Percentiles rank a stretch among this genome's conserved stretches.
Conservation (phyloP, 53 echinoderm and acorn worm genomes). For the Henricia sp. region DNA sequence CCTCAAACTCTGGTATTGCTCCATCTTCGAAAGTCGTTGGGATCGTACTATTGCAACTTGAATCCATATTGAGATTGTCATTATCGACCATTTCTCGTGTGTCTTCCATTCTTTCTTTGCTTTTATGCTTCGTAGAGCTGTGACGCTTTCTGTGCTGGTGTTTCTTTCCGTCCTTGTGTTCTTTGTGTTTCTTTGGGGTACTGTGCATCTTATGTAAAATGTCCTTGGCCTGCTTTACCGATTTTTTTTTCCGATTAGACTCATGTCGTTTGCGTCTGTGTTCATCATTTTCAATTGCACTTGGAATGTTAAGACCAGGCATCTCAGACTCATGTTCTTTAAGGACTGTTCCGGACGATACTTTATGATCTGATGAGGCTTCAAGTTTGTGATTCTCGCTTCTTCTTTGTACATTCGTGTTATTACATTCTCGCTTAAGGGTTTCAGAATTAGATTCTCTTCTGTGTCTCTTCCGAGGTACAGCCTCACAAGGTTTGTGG, state of each 20-base stretch:
- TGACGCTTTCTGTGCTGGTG: background rate
- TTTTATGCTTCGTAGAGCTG: background rate
- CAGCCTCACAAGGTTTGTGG: background rate
- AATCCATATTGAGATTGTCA: too few relatives aligned
- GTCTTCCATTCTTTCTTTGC: background rate
- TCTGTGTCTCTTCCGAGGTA: constrained; percentile 24
- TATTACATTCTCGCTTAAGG: too few relatives aligned
- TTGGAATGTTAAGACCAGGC: background rate
- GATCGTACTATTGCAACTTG: too few relatives aligned
- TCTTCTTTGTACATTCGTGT: too few relatives aligned
- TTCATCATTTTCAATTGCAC: background rate
- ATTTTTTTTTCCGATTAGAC: constrained; percentile 38
- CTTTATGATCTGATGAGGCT: background rate
- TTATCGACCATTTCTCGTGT: too few relatives aligned
- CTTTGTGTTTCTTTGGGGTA: constrained; percentile 31
- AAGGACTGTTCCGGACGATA: background rate
- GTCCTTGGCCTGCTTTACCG: constrained; percentile 31
- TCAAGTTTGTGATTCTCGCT: too few relatives aligned
- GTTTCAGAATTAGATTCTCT: background rate
- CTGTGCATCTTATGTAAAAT: constrained; percentile 29
- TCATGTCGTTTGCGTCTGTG: constrained; percentile 22
- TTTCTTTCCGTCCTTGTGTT: background rate
- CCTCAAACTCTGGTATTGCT: too few relatives aligned
- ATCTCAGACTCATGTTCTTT: background rate
- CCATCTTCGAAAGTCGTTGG: too few relatives aligned